Percentiles rank a stretch among this genome's conserved stretches.
Conservation (phyloP, 2,797 vertebrate genomes). For the Chiroxiphia lanceolata region DNA sequence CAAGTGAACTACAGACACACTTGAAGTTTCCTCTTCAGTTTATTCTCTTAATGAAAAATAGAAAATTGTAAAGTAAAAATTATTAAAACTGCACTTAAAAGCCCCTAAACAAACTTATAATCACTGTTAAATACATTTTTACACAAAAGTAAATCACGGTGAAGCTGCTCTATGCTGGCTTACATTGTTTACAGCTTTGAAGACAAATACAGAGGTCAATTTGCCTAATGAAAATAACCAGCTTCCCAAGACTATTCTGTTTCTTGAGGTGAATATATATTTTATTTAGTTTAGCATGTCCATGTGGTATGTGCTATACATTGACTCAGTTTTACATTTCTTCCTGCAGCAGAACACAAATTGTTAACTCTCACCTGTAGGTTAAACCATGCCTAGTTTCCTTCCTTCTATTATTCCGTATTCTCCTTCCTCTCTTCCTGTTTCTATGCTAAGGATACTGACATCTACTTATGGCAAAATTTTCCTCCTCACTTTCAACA, state of each 20-base stretch:
- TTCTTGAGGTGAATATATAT: not conserved
- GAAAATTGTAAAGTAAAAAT: not conserved
- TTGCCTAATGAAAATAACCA: not conserved
- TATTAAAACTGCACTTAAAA: not conserved
- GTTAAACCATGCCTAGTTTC: slow-evolving; percentile 16
- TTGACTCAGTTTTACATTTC: not conserved
- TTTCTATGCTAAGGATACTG: slow-evolving; percentile 6
- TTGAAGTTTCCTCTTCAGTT: not conserved
- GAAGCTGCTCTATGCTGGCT: not conserved
- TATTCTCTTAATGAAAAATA: not conserved
- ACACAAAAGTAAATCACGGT: not conserved
- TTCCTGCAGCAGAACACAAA: slow-evolving; percentile 10
- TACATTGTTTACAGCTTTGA: not conserved
- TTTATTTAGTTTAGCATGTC: not conserved
- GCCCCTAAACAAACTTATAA: not conserved
- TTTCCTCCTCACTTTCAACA: not conserved
- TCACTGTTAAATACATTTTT: not conserved
- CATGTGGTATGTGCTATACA: not conserved
- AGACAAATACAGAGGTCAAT: not conserved
- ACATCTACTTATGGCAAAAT: not conserved
- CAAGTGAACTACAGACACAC: not conserved
- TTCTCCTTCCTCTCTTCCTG: slow-evolving; percentile 42
- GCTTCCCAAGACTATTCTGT: not conserved
- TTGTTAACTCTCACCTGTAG: slow-evolving; percentile 6
- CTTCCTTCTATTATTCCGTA: slow-evolving; percentile 47